phyloP scores from a whole-genome alignment of 2,888 invertebrate genomes.

The Dyspetes luteomarginatus region DNA sequence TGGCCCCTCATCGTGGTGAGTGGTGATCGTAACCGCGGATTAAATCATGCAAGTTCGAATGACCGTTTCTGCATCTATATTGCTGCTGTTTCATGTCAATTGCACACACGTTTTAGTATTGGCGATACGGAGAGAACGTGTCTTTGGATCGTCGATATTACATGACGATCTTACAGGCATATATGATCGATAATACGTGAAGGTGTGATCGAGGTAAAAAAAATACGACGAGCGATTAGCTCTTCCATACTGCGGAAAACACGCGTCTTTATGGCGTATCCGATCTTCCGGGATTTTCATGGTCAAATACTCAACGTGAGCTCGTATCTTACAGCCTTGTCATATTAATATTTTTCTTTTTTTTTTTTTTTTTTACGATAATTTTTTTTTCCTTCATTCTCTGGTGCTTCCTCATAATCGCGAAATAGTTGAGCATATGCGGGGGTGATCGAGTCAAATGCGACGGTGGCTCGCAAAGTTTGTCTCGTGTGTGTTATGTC shows the following conservation, averaged over 20 bases:
- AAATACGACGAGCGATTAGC: conserved; percentile 47
- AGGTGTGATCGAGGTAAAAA: conserved; percentile 28
- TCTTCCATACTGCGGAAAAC: conserved; percentile 28
- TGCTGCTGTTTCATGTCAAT: conserved; percentile 30
- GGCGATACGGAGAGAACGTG: neutral
- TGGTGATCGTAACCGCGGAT: conserved; percentile 46
- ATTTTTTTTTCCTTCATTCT: neutral
- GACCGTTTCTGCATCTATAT: conserved; percentile 42
- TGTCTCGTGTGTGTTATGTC: neutral
- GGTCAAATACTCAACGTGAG: conserved; percentile 50
- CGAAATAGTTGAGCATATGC: conserved; percentile 24
- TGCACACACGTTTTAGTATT: conserved; percentile 13
- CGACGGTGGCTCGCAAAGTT: conserved; percentile 40
- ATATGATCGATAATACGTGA: neutral
- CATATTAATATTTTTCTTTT: conserved; percentile 11
- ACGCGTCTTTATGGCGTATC: neutral
- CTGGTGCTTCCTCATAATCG: conserved; percentile 29
- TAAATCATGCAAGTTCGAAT: conserved; percentile 54
- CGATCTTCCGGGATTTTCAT: conserved; percentile 63
- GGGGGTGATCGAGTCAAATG: conserved; percentile 43
- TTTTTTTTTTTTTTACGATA: neutral
- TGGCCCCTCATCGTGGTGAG: conserved; percentile 26
- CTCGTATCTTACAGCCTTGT: conserved; percentile 30
- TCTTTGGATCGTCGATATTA: neutral
- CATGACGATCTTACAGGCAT: too few species aligned